Evolutionary conservation across 2,797 vertebrate genomes (phyloP).

Genomic region (Rhinogobio ventralis): DNA sequence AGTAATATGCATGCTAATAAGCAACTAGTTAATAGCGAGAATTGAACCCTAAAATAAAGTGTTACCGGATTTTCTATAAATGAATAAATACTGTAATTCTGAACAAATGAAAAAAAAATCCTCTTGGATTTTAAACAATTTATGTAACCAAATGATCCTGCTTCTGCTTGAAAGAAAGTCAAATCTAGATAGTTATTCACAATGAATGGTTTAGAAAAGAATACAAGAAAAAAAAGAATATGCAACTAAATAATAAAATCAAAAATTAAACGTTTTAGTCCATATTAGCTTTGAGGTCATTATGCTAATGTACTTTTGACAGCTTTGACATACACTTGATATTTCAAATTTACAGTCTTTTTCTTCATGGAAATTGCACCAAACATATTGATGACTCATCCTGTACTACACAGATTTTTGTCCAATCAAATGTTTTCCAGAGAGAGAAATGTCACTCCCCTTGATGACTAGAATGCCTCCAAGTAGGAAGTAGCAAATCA

Average conservation of each 20-base stretch:
- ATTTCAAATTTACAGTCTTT: not conserved
- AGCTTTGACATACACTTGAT: not conserved
- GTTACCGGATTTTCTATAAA: not conserved
- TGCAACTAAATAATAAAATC: not conserved
- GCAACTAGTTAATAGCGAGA: no score
- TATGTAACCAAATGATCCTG: not conserved
- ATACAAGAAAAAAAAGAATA: not conserved
- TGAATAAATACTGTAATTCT: not conserved
- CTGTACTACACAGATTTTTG: not conserved
- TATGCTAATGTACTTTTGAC: not conserved
- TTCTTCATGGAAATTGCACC: not conserved
- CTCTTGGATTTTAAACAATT: no score
- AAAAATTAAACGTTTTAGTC: not conserved
- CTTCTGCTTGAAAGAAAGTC: not conserved
- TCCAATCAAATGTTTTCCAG: not conserved
- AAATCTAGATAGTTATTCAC: not conserved
- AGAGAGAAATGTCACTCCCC: not conserved
- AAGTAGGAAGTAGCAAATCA: not conserved
- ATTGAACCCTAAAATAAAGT: no score
- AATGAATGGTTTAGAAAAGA: not conserved
- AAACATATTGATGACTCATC: not conserved
- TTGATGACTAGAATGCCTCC: not conserved
- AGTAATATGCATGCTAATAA: no score
- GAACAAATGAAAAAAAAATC: not conserved
- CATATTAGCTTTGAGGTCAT: not conserved